Evolutionary conservation across 1,140 invertebrate genomes (phyloP).

Genomic region (Neoseiulus cucumeris): DNA sequence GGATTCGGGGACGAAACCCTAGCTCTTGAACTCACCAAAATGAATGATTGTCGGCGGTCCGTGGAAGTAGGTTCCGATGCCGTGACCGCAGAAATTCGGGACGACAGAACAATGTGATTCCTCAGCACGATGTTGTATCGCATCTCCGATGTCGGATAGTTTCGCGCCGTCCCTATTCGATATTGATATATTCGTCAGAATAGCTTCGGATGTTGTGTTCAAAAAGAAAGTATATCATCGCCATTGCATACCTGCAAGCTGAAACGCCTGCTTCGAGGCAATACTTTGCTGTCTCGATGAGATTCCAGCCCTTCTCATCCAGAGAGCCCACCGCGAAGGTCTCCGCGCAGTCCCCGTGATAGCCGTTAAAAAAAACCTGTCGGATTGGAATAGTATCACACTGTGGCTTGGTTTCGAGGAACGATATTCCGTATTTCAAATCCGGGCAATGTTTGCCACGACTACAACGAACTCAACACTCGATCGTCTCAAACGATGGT

Average conservation of each 20-base stretch:
- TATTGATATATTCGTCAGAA: too few species aligned
- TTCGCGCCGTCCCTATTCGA: slow-evolving; percentile 41
- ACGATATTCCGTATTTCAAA: neutral
- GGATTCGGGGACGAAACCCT: neutral
- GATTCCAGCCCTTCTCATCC: slow-evolving; percentile 43
- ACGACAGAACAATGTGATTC: slow-evolving; percentile 44
- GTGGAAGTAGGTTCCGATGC: slow-evolving; percentile 79
- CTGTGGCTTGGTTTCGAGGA: neutral
- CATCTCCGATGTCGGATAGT: slow-evolving; percentile 17
- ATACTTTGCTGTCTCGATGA: slow-evolving; percentile 46
- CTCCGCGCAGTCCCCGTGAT: slow-evolving; percentile 76
- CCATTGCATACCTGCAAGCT: slow-evolving; percentile 49
- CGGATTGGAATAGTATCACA: too few species aligned
- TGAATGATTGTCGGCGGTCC: slow-evolving; percentile 72
- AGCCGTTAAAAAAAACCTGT: slow-evolving; percentile 66
- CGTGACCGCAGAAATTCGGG: slow-evolving; percentile 66
- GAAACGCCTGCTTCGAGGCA: slow-evolving; percentile 51
- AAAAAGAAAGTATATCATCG: too few species aligned
- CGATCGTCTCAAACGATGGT: too few species aligned
- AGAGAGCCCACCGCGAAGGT: slow-evolving; percentile 64
- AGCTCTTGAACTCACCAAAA: slow-evolving; percentile 22
- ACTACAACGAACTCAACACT: too few species aligned
- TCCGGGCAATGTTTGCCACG: too few species aligned
- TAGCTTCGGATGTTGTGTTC: too few species aligned
- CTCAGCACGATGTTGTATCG: slow-evolving; percentile 31